These are phyloP conservation scores for Mormyrus lacerda DNA, from an alignment of 2,113 vertebrate species.

Conservation along the genomic window DNA sequence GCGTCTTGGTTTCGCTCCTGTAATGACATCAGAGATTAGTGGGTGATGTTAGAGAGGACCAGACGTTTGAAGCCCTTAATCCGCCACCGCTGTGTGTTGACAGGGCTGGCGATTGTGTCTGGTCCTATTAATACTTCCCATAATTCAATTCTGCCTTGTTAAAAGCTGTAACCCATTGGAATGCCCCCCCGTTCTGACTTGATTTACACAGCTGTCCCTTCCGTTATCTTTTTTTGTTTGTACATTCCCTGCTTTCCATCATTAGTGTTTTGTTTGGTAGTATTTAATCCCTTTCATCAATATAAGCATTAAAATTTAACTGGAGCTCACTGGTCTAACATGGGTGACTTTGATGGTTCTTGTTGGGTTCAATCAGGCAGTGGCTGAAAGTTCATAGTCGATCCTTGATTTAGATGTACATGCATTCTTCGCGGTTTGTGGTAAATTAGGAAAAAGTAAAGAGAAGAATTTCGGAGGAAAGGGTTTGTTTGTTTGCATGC, in stretches of 20 bases:
- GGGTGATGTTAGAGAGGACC: neutral
- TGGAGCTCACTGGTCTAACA: neutral
- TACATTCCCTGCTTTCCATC: neutral
- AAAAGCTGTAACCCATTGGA: neutral
- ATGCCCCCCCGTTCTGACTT: too few relatives aligned
- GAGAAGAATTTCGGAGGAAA: neutral
- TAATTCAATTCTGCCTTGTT: slow-evolving; percentile 5
- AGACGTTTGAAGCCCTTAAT: neutral
- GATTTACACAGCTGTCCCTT: neutral
- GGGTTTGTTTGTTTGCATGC: neutral
- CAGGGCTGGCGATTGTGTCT: neutral
- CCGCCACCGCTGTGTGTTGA: neutral
- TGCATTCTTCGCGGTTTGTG: neutral
- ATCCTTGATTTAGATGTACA: neutral
- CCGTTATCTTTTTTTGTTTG: neutral
- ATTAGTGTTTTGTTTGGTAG: neutral
- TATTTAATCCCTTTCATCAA: neutral
- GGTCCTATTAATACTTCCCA: neutral
- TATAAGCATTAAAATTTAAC: neutral
- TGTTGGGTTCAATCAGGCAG: neutral
- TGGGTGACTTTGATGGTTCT: neutral
- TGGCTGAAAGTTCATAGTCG: neutral
- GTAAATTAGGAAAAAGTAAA: neutral
- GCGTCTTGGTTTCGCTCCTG: neutral
- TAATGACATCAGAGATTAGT: slow-evolving; percentile 1